Conservation (phyloP, 53 echinoderm and acorn worm genomes). For the Mesocentrotus franciscanus region DNA sequence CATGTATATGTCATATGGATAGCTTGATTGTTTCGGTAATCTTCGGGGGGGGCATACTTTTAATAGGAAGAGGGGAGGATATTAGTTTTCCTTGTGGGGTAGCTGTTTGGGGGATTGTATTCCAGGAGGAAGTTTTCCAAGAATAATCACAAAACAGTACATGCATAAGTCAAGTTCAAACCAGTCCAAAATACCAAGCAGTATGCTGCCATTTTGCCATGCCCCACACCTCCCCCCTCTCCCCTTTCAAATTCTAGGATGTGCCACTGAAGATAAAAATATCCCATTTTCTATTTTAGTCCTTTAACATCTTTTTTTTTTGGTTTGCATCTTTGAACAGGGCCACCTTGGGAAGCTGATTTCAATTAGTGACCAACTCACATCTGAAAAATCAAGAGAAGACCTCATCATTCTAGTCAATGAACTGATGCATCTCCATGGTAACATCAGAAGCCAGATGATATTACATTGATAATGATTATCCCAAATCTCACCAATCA, state of each 20-base stretch:
- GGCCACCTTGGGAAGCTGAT: conserved; percentile 25
- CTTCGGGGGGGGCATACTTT: too few species aligned
- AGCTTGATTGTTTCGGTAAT: neutral
- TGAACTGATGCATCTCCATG: conserved; percentile 32
- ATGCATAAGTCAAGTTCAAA: too few species aligned
- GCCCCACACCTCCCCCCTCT: too few species aligned
- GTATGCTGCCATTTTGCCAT: too few species aligned
- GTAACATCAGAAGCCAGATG: conserved; percentile 18
- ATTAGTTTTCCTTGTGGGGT: neutral
- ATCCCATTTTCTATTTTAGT: neutral
- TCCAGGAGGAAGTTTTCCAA: too few species aligned
- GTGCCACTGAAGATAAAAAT: neutral
- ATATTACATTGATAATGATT: neutral
- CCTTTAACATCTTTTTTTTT: neutral
- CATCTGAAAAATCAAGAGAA: neutral
- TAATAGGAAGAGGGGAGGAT: too few species aligned
- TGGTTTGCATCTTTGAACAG: neutral
- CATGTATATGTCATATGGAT: neutral
- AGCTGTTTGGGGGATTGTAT: neutral
- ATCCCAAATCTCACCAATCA: neutral
- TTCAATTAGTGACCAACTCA: conserved; percentile 22
- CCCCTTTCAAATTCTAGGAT: neutral
- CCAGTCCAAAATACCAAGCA: too few species aligned
- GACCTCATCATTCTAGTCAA: neutral
- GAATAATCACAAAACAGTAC: too few species aligned